Evolutionary conservation across 2,797 vertebrate species (phyloP).

Genomic region (Spinus pinus): DNA sequence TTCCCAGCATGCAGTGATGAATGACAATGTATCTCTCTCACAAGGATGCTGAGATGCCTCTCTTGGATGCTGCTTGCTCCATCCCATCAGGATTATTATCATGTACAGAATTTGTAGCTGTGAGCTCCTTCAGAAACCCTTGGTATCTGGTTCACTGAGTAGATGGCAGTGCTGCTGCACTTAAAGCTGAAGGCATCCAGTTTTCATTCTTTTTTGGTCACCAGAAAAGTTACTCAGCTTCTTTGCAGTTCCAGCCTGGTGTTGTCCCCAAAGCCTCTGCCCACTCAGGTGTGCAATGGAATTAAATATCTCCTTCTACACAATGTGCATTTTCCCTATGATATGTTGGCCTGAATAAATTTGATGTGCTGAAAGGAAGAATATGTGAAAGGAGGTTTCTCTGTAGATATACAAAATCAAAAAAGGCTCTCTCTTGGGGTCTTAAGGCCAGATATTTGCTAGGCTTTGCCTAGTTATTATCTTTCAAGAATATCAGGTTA

Average conservation of each 20-base stretch:
- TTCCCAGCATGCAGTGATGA: not conserved
- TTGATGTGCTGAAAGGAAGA: not conserved
- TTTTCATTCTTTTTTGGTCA: not conserved
- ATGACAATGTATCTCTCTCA: accelerated
- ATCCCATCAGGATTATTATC: not conserved
- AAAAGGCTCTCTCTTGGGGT: not conserved
- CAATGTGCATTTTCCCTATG: not conserved
- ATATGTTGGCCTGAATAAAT: not conserved
- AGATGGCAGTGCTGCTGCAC: not conserved
- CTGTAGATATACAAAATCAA: not conserved
- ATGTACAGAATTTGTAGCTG: not conserved
- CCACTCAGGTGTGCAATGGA: not conserved
- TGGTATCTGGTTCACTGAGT: not conserved
- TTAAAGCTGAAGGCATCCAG: not conserved
- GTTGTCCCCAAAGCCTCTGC: not conserved
- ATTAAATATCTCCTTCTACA: not conserved
- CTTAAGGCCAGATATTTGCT: not conserved
- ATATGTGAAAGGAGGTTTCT: not conserved
- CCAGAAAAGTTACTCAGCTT: not conserved
- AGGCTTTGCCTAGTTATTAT: not conserved
- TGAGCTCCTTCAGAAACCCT: not conserved
- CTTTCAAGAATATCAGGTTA: not conserved
- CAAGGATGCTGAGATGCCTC: not conserved
- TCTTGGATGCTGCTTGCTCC: not conserved
- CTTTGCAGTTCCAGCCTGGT: not conserved